These are phyloP conservation scores for Protobothrops flavoviridis DNA, from an alignment of 2,113 vertebrate species.

Conservation along the genomic window DNA sequence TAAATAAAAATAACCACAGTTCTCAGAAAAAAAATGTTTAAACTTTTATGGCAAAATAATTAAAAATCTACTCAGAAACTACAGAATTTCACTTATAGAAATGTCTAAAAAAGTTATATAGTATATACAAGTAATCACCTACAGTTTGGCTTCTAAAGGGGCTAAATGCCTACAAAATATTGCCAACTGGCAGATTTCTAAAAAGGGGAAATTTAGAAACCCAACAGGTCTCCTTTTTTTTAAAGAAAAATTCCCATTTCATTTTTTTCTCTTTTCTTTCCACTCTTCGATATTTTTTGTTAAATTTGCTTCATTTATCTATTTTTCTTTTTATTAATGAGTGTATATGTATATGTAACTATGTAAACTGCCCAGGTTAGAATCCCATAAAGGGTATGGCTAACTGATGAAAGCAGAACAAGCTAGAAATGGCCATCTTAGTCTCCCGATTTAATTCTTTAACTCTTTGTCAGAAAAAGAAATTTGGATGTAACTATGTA, in stretches of 20 bases:
- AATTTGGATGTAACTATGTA: not conserved
- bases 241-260: not conserved
- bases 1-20: not conserved
- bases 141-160: not conserved
- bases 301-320: not conserved
- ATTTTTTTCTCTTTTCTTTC: not conserved
- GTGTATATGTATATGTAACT: not conserved
- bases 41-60: not conserved
- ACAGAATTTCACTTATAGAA: not conserved
- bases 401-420: too few relatives aligned
- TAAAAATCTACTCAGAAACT: not conserved
- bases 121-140: not conserved
- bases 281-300: not conserved
- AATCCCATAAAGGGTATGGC: too few relatives aligned
- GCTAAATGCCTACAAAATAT: not conserved
- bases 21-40: not conserved
- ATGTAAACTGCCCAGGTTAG: too few relatives aligned
- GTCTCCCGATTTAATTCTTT: too few relatives aligned
- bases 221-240: not conserved
- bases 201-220: not conserved
- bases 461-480: too few relatives aligned
- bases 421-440: too few relatives aligned
- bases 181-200: not conserved
- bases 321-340: not conserved
- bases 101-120: not conserved